Conservation (phyloP, 1,140 invertebrate genomes). For the Listronotus oregonensis region DNA sequence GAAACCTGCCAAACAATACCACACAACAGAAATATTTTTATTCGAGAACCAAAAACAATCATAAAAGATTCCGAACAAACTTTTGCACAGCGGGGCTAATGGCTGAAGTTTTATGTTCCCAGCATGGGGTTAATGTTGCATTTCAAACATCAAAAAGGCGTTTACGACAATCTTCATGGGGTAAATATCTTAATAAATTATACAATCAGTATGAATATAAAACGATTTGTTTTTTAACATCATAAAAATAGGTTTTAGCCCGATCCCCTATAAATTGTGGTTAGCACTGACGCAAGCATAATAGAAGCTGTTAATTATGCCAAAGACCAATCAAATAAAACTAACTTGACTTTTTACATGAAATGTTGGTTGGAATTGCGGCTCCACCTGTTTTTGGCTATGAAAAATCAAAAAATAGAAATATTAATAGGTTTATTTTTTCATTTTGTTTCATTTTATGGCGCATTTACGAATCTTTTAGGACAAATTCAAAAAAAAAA, state of each 20-base stretch:
- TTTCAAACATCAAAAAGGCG: conserved; percentile 35
- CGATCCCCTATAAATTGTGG: conserved; percentile 1
- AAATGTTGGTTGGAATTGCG: too few species aligned
- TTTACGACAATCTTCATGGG: conserved; percentile 33
- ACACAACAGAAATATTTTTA: conserved; percentile 29
- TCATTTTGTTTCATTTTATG: too few species aligned
- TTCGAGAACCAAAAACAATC: conserved; percentile 31
- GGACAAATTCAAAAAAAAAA: too few species aligned
- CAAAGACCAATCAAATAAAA: too few species aligned
- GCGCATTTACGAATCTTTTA: too few species aligned
- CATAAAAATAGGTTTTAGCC: conserved; percentile 14
- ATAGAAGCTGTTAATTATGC: too few species aligned
- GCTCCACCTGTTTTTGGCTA: too few species aligned
- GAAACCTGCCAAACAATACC: conserved; percentile 25
- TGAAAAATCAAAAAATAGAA: too few species aligned
- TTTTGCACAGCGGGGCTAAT: conserved; percentile 20
- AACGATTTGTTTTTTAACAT: conserved; percentile 30
- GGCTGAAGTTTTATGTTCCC: conserved; percentile 27
- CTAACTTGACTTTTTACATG: too few species aligned
- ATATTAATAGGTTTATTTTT: too few species aligned
- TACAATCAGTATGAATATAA: conserved; percentile 32
- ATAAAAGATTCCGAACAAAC: conserved; percentile 26
- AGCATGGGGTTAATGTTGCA: conserved; percentile 30
- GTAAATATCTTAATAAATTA: conserved; percentile 36
- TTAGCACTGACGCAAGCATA: too few species aligned